These are phyloP conservation scores for Sciurus carolinensis DNA, from an alignment of 2,797 vertebrate species.

Conservation along the genomic window DNA sequence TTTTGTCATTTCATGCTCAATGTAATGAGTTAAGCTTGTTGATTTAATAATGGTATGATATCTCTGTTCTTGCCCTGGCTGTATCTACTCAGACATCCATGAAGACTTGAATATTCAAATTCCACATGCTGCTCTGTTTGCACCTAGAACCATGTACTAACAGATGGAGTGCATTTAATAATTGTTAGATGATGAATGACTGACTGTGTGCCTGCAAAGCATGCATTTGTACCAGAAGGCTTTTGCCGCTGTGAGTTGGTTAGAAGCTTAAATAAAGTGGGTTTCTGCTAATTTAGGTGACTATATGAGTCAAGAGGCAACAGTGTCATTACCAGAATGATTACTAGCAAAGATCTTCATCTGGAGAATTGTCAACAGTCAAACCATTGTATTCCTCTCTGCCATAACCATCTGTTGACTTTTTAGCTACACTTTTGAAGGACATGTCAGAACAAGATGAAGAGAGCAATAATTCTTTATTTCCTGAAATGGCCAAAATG, in stretches of 20 bases:
- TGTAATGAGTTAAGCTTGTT: conserved; percentile 31
- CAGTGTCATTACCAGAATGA: conserved; percentile 54
- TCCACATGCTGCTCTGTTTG: neutral
- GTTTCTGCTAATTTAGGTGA: conserved; percentile 64
- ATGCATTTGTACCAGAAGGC: conserved; percentile 35
- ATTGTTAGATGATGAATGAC: conserved; percentile 41
- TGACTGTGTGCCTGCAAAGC: neutral
- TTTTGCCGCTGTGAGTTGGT: conserved; percentile 20
- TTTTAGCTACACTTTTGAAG: conserved; percentile 47
- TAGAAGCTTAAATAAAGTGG: conserved; percentile 37
- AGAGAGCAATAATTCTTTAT: conserved; percentile 43
- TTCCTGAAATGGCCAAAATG: conserved; percentile 45
- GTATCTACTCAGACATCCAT: conserved; percentile 18
- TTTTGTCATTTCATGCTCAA: conserved; percentile 59
- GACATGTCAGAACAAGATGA: conserved; percentile 55
- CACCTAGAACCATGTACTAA: conserved; percentile 42
- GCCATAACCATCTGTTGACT: conserved; percentile 49
- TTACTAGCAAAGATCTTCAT: conserved; percentile 65
- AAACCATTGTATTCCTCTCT: conserved; percentile 54
- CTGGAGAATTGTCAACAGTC: conserved; percentile 57
- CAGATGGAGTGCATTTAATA: conserved; percentile 51
- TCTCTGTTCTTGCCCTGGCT: conserved; percentile 31
- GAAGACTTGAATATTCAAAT: conserved; percentile 36
- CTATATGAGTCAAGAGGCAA: conserved; percentile 45
- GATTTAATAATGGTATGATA: conserved; percentile 41